phyloP scores from a whole-genome alignment of 2,797 vertebrate species.

The Phrynocephalus guinanensis region DNA sequence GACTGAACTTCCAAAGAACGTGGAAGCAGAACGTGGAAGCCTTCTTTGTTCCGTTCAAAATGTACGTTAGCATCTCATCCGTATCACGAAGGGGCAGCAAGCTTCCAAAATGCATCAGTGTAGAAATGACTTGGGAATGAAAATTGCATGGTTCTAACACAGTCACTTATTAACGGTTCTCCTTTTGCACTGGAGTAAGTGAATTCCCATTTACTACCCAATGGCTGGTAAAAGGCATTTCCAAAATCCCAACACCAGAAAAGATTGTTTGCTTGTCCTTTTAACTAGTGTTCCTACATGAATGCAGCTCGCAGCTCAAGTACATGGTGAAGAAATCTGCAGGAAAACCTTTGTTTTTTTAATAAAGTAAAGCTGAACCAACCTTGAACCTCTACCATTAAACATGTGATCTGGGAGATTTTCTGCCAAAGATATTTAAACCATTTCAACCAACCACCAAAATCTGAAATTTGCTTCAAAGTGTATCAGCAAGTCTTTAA shows the following conservation, averaged over 20 bases:
- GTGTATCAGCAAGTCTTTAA: constrained; percentile 46
- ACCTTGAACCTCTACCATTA: constrained; percentile 32
- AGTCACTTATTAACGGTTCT: constrained; percentile 48
- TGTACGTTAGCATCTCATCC: constrained; percentile 65
- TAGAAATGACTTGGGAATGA: constrained; percentile 71
- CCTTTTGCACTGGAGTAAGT: constrained; percentile 53
- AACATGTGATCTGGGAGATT: constrained; percentile 46
- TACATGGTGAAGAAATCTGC: constrained; percentile 51
- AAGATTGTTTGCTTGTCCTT: constrained; percentile 61
- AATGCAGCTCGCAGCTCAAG: constrained; percentile 54
- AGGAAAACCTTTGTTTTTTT: constrained; percentile 27
- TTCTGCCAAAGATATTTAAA: constrained; percentile 55
- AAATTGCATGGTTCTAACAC: constrained; percentile 56
- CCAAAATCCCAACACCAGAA: constrained; percentile 61
- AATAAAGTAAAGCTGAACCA: constrained; percentile 51
- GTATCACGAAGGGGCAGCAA: constrained; percentile 70
- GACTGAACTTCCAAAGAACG: constrained; percentile 60
- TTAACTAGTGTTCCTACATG: constrained; percentile 53
- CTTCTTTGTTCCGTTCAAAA: constrained; percentile 54
- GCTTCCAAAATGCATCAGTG: constrained; percentile 73
- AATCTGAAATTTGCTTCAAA: constrained; percentile 48
- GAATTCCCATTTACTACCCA: constrained; percentile 57
- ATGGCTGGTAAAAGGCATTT: not conserved
- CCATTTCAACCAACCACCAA: constrained; percentile 46
- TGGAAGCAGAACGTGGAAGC: constrained; percentile 47